phyloP scores from a whole-genome alignment of 2,113 vertebrate genomes.

The Ovis canadensis region DNA sequence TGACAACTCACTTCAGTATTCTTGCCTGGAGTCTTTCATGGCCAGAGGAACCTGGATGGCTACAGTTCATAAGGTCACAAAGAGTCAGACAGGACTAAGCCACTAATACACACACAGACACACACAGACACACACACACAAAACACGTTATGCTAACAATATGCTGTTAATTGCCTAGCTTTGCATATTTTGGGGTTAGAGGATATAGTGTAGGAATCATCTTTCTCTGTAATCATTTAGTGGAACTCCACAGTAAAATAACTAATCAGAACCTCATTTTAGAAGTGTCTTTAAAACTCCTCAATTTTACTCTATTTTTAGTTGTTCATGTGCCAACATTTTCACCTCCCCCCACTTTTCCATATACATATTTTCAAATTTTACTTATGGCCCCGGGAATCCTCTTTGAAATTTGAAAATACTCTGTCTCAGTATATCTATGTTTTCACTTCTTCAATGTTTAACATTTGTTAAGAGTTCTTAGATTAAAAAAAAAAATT shows the following conservation, averaged over 20 bases:
- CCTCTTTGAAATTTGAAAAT: slow-evolving; percentile 1
- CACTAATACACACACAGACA: background rate
- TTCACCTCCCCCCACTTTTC: background rate
- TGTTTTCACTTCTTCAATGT: background rate
- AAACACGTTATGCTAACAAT: background rate
- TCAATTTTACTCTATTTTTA: background rate
- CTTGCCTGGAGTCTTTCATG: background rate
- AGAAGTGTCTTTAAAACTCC: background rate
- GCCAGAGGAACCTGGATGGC: background rate
- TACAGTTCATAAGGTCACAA: background rate
- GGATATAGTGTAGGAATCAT: background rate
- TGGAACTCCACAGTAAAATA: background rate
- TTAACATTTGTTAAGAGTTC: background rate
- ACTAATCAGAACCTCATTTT: background rate
- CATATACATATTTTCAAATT: background rate
- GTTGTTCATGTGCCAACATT: background rate
- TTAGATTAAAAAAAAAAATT: slow-evolving; percentile 3
- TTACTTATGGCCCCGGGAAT: background rate
- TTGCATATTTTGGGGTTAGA: background rate
- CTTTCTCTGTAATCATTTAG: background rate
- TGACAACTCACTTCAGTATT: background rate
- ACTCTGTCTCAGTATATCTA: background rate
- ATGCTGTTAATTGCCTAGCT: background rate
- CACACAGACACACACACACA: background rate
- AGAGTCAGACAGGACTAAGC: background rate